Percentiles rank a stretch among this genome's conserved stretches.
phyloP scores from a whole-genome alignment of 2,888 invertebrate genomes.

The Temnothorax unifasciatus region DNA sequence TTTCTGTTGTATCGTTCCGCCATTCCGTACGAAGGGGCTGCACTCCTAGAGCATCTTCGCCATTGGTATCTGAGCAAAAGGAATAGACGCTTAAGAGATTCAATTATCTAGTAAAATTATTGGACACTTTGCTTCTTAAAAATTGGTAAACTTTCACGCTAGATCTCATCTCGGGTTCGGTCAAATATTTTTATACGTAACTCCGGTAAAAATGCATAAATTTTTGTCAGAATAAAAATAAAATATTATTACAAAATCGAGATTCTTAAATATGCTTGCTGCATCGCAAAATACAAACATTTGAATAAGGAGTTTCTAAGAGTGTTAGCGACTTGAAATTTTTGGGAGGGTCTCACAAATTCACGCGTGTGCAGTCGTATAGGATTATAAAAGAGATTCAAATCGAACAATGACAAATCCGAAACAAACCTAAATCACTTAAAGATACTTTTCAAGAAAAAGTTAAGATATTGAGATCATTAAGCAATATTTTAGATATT shows the following conservation, averaged over 20 bases:
- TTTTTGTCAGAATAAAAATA: too few relatives aligned
- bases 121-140: not conserved
- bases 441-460: not conserved
- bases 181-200: not conserved
- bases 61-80: constrained; percentile 17
- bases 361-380: too few relatives aligned
- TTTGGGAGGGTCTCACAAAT: too few relatives aligned
- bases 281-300: too few relatives aligned
- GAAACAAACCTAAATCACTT: not conserved
- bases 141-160: not conserved
- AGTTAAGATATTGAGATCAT: not conserved
- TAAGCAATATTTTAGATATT: not conserved
- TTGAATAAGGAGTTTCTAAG: too few relatives aligned
- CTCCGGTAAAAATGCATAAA: not conserved
- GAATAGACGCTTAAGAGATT: constrained; percentile 8
- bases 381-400: too few relatives aligned
- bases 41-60: constrained; percentile 45
- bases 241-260: too few relatives aligned
- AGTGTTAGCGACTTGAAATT: too few relatives aligned
- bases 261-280: too few relatives aligned
- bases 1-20: constrained; percentile 61
- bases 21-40: constrained; percentile 52
- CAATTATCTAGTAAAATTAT: not conserved
- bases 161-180: not conserved
- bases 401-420: not conserved